These are phyloP conservation scores for Dicaeum eximium DNA, from an alignment of 2,113 vertebrate species.

Conservation along the genomic window DNA sequence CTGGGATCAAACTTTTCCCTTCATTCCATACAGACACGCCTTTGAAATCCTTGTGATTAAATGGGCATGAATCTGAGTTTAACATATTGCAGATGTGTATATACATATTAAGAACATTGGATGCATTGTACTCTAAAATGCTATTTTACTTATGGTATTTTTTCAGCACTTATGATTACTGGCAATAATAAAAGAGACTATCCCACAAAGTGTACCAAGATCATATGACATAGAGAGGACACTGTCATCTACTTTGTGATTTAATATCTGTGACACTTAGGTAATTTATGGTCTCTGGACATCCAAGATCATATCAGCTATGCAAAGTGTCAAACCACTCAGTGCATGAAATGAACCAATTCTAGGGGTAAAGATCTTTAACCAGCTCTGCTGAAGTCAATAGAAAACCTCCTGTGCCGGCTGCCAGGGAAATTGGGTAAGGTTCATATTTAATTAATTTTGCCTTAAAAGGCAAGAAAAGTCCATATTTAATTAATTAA, in stretches of 20 bases:
- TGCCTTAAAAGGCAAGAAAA: background rate
- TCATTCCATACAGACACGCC: conserved; percentile 2
- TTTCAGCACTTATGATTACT: conserved; percentile 45
- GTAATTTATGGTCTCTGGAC: background rate
- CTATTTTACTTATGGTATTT: conserved; percentile 16
- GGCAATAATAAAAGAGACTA: conserved; percentile 31
- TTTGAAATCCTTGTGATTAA: conserved; percentile 38
- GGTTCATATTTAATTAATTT: background rate
- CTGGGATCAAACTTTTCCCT: background rate
- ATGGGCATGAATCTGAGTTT: background rate
- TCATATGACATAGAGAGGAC: conserved; percentile 18
- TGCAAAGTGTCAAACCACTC: background rate
- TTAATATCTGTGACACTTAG: conserved; percentile 10
- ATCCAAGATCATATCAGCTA: background rate
- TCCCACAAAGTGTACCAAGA: conserved; percentile 12
- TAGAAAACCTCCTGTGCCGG: background rate
- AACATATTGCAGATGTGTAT: conserved; percentile 55
- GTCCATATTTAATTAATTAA: background rate
- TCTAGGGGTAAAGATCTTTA: background rate
- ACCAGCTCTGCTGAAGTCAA: background rate
- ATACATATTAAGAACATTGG: conserved; percentile 37
- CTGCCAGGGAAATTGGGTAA: background rate
- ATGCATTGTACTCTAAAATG: conserved; percentile 44
- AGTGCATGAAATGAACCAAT: background rate
- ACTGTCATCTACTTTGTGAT: conserved; percentile 40